These are phyloP conservation scores for Drosophila vallismaia DNA, from an alignment of 2,888 invertebrate species.

Conservation along the genomic window DNA sequence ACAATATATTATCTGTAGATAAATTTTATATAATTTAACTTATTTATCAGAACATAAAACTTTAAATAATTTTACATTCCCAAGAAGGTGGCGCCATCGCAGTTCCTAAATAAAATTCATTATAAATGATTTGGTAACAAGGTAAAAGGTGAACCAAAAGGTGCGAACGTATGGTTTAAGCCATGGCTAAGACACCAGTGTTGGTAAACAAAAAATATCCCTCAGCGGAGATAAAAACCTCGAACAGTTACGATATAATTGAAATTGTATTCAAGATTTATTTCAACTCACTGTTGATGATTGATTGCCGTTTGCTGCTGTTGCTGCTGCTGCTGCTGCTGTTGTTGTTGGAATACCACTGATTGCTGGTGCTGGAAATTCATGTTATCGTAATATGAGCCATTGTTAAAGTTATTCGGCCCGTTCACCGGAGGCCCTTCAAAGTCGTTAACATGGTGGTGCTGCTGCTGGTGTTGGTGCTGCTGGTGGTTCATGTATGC, in stretches of 20 bases:
- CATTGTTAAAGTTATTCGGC: constrained; percentile 74
- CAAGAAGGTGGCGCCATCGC: not conserved
- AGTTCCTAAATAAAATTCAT: not conserved
- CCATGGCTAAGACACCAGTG: not conserved
- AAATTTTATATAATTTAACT: no score
- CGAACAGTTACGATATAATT: not conserved
- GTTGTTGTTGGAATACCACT: constrained; percentile 70
- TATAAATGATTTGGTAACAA: not conserved
- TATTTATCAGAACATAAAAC: not conserved
- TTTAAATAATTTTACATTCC: not conserved
- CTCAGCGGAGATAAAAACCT: not conserved
- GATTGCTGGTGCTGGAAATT: constrained; percentile 71
- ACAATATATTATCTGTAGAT: no score
- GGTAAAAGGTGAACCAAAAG: not conserved
- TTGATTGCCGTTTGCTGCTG: constrained; percentile 63
- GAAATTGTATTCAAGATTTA: not conserved
- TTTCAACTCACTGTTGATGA: constrained; percentile 66
- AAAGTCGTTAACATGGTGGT: constrained; percentile 74
- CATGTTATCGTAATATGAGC: constrained; percentile 81
- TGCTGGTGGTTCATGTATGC: constrained; percentile 72
- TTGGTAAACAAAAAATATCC: not conserved
- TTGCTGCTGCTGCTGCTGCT: constrained; percentile 68
- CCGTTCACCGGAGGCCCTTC: constrained; percentile 80
- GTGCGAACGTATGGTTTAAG: not conserved
- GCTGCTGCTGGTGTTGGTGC: constrained; percentile 62